These are phyloP conservation scores for Tetanocera ferruginea DNA, from an alignment of 2,888 invertebrate species.

Conservation along the genomic window DNA sequence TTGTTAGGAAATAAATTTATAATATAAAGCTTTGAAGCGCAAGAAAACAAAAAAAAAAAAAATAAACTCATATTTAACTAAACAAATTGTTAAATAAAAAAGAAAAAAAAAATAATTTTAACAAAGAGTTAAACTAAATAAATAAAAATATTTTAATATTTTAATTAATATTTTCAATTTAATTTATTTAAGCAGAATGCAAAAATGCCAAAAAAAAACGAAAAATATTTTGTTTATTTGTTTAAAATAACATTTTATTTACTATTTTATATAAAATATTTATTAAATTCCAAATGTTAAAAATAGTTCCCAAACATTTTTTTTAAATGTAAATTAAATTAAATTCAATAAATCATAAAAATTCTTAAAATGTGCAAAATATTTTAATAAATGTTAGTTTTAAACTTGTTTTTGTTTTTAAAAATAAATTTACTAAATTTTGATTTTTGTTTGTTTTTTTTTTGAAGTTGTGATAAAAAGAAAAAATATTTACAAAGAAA, in stretches of 20 bases:
- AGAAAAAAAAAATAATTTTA: background rate
- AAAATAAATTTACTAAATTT: conserved; percentile 26
- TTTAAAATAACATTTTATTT: conserved; percentile 3
- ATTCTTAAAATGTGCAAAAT: background rate
- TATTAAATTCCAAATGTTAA: conserved; percentile 2
- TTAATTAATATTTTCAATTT: background rate
- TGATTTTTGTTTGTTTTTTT: background rate
- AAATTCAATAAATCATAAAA: background rate
- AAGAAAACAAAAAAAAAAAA: conserved; percentile 15
- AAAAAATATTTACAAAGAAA: conserved; percentile 13
- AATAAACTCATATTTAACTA: background rate
- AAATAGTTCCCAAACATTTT: conserved; percentile 12
- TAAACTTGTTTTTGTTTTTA: background rate
- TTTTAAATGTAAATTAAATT: background rate
- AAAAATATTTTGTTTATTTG: background rate
- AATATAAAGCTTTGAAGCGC: conserved; percentile 11
- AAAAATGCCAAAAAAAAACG: background rate
- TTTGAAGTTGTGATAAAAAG: background rate
- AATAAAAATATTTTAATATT: conserved; percentile 9
- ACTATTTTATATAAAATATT: conserved; percentile 10
- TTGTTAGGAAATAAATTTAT: conserved; percentile 26
- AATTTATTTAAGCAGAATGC: background rate
- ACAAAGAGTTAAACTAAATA: background rate
- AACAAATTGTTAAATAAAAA: background rate
- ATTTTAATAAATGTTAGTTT: background rate